Percentiles rank a stretch among this genome's conserved stretches.
Evolutionary conservation across 2,888 invertebrate species (phyloP).

Genomic region (Carcina quercana): DNA sequence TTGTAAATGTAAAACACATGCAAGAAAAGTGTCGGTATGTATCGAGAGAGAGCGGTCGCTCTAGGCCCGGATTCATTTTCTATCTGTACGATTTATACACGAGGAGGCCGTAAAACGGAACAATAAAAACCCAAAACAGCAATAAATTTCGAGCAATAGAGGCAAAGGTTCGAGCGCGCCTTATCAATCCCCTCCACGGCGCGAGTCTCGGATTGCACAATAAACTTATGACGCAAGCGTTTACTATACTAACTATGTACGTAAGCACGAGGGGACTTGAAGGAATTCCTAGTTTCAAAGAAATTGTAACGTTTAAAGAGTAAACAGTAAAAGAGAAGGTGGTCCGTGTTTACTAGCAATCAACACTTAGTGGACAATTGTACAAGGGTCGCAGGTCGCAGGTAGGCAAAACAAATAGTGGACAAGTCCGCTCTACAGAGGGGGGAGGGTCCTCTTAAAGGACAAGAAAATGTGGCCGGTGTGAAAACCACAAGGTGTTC

Average conservation of each 20-base stretch:
- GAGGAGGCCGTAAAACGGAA: slow-evolving; percentile 74
- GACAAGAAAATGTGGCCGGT: slow-evolving; percentile 55
- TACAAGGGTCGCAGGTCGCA: slow-evolving; percentile 48
- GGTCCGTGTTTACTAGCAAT: slow-evolving; percentile 68
- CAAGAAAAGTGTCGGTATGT: slow-evolving; percentile 45
- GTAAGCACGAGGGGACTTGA: slow-evolving; percentile 1
- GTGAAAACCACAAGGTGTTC: slow-evolving; percentile 53
- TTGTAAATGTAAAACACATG: slow-evolving; percentile 36
- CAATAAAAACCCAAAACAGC: slow-evolving; percentile 77
- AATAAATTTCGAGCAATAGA: slow-evolving; percentile 75
- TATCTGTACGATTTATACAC: slow-evolving; percentile 72
- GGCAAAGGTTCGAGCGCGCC: slow-evolving; percentile 71
- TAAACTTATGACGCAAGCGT: slow-evolving; percentile 64
- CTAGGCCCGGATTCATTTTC: slow-evolving; percentile 66
- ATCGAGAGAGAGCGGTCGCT: slow-evolving; percentile 63
- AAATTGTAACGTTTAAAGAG: slow-evolving; percentile 25
- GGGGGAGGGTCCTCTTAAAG: slow-evolving; percentile 62
- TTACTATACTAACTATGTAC: slow-evolving; percentile 21
- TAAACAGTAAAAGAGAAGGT: slow-evolving; percentile 48
- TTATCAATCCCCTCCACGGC: slow-evolving; percentile 73
- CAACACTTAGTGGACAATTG: slow-evolving; percentile 68
- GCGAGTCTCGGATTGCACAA: slow-evolving; percentile 59
- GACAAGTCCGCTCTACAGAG: slow-evolving; percentile 47
- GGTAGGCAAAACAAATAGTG: slow-evolving; percentile 67
- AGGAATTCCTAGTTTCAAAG: slow-evolving; percentile 17